These are phyloP conservation scores for Neodontobutis hainanensis DNA, from an alignment of 2,113 vertebrate species.

Conservation along the genomic window DNA sequence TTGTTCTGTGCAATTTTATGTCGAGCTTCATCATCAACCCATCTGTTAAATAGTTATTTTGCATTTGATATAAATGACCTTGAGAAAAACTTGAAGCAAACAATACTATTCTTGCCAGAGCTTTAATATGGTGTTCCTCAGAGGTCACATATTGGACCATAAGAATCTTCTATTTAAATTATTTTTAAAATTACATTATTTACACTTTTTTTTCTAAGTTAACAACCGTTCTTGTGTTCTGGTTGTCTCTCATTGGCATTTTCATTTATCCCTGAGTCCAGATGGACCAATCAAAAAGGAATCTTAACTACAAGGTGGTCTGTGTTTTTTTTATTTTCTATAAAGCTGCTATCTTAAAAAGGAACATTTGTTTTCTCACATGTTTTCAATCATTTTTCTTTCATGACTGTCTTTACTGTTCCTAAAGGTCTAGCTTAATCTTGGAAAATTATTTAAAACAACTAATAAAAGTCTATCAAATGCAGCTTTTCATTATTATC, in stretches of 20 bases:
- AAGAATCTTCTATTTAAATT: too few relatives aligned
- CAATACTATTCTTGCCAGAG: too few relatives aligned
- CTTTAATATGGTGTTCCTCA: not conserved
- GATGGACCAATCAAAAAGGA: not conserved
- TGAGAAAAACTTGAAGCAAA: not conserved
- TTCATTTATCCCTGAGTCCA: not conserved
- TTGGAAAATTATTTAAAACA: constrained; percentile 8
- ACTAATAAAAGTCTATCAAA: constrained; percentile 7
- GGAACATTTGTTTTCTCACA: not conserved
- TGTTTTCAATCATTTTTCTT: constrained; percentile 3
- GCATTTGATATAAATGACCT: not conserved
- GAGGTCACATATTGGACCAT: not conserved
- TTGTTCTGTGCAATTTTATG: too few relatives aligned
- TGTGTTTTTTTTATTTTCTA: not conserved
- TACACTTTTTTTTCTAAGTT: too few relatives aligned
- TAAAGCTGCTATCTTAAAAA: not conserved
- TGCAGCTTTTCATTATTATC: constrained; percentile 18
- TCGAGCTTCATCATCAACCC: too few relatives aligned
- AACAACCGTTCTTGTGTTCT: not conserved
- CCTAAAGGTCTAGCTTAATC: not conserved
- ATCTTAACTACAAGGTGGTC: not conserved
- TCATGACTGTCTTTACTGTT: constrained; percentile 8
- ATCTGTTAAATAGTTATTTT: too few relatives aligned
- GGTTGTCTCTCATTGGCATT: not conserved
- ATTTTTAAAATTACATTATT: too few relatives aligned